phyloP scores from a whole-genome alignment of 2,797 vertebrate genomes.

The Phaenicophaeus curvirostris region DNA sequence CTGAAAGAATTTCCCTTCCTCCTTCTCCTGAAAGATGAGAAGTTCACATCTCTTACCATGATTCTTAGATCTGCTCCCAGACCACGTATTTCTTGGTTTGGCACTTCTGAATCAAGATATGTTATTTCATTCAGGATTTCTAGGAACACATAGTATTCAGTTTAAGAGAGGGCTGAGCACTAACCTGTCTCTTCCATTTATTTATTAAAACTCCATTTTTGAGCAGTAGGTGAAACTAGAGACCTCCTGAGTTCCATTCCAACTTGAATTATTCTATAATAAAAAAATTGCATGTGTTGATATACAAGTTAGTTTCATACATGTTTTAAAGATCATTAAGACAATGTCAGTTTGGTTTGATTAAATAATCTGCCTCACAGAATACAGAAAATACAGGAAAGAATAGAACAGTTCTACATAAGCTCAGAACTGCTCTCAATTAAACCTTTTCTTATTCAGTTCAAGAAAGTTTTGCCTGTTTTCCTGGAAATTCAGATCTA shows the following conservation, averaged over 20 bases:
- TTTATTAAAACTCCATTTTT: not conserved
- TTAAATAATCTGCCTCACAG: not conserved
- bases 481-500: not conserved
- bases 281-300: accelerated
- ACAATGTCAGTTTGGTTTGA: not conserved
- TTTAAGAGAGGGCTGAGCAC: not conserved
- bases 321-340: not conserved
- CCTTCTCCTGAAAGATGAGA: not conserved
- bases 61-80: not conserved
- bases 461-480: not conserved
- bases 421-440: not conserved
- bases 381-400: not conserved
- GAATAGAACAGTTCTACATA: not conserved
- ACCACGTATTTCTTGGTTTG: not conserved
- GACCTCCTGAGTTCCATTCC: not conserved
- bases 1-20: not conserved
- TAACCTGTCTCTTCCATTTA: not conserved
- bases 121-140: not conserved
- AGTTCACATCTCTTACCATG: not conserved
- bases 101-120: not conserved
- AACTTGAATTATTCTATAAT: not conserved
- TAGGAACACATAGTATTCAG: not conserved
- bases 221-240: not conserved
- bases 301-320: not conserved
- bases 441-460: not conserved